A percentile compares a stretch with the other conserved stretches of the same genome.
phyloP scores from a whole-genome alignment of 2,888 invertebrate species.

The Monoplex corrugatus region DNA sequence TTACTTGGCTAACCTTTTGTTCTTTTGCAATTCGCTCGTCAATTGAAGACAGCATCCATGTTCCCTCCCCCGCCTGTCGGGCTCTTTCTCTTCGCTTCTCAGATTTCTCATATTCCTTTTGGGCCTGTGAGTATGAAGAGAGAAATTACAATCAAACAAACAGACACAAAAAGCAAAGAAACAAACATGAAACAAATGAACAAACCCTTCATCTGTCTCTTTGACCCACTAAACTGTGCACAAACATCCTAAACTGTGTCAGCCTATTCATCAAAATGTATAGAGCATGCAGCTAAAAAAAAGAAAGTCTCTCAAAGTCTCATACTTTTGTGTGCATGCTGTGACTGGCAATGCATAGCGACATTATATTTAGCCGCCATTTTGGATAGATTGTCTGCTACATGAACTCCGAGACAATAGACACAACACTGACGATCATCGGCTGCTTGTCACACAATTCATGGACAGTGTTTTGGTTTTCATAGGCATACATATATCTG shows the following conservation, averaged over 20 bases:
- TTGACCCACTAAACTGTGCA: neutral
- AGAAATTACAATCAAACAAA: neutral
- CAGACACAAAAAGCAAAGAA: neutral
- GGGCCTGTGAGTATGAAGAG: conserved; percentile 66
- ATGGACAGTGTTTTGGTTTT: too few relatives aligned
- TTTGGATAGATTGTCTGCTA: too few relatives aligned
- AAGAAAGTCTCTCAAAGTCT: neutral
- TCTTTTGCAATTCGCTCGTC: conserved; percentile 77
- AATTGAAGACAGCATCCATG: conserved; percentile 83
- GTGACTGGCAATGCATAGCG: too few relatives aligned
- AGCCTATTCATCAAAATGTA: neutral
- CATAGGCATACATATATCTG: too few relatives aligned
- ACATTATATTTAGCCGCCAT: too few relatives aligned
- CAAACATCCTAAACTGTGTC: neutral
- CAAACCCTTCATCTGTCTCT: neutral
- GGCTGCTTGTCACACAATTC: too few relatives aligned
- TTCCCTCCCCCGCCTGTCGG: conserved; percentile 74
- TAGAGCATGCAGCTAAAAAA: neutral
- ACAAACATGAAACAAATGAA: neutral
- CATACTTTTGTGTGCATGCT: too few relatives aligned
- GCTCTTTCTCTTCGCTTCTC: conserved; percentile 73
- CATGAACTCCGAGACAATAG: too few relatives aligned
- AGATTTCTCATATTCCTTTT: conserved; percentile 72
- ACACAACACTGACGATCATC: too few relatives aligned
- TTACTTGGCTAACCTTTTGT: conserved; percentile 62